These are phyloP conservation scores for Picus viridis DNA, from an alignment of 2,797 vertebrate genomes.

Conservation along the genomic window DNA sequence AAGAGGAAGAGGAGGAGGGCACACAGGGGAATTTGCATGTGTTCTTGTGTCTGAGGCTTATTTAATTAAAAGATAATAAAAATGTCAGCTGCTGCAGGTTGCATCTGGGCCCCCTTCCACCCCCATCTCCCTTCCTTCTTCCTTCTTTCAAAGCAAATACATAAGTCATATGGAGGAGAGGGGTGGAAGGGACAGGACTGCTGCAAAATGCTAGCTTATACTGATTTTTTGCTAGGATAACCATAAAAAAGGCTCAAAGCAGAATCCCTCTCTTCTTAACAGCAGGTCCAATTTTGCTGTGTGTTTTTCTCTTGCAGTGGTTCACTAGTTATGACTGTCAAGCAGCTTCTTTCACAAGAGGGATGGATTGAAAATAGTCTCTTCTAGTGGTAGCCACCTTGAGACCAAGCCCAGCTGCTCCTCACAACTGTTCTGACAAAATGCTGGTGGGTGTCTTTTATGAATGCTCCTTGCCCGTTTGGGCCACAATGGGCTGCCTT, in stretches of 20 bases:
- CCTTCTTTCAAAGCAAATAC: slow-evolving; percentile 34
- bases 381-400: not conserved
- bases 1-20: slow-evolving; percentile 53
- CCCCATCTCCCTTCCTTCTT: slow-evolving; percentile 8
- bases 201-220: not conserved
- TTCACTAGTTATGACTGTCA: not conserved
- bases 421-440: not conserved
- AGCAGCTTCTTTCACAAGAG: not conserved
- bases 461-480: not conserved
- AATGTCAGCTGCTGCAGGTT: slow-evolving; percentile 75
- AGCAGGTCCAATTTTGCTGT: not conserved
- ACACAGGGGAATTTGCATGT: slow-evolving; percentile 44
- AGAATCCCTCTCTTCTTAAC: not conserved
- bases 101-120: slow-evolving; percentile 58
- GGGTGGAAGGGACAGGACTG: not conserved
- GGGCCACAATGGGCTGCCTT: not conserved
- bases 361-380: not conserved
- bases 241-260: not conserved
- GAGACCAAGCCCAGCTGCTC: not conserved
- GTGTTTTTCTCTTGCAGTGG: not conserved
- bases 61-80: slow-evolving; percentile 85
- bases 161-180: not conserved
- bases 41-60: slow-evolving; percentile 63
- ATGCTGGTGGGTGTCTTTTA: not conserved
- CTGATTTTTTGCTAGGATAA: not conserved